These are phyloP conservation scores for Nesometra sesokonis DNA, from an alignment of 35 echinoderm and acorn worm species.

Conservation along the genomic window DNA sequence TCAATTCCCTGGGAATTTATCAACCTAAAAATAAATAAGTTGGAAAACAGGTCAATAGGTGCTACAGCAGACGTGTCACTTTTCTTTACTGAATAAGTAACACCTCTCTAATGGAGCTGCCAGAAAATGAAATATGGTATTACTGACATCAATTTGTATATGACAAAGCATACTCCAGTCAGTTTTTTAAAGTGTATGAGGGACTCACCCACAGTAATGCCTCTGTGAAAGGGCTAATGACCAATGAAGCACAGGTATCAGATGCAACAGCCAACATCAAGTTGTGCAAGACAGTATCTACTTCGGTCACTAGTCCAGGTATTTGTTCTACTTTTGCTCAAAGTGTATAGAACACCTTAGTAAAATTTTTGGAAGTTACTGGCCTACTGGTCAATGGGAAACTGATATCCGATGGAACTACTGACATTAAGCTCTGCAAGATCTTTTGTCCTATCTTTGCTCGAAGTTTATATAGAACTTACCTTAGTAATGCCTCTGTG, in stretches of 20 bases:
- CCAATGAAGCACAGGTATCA: constrained; percentile 32
- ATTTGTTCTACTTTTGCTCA: no score
- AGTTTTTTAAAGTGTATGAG: no score
- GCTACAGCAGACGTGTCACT: no score
- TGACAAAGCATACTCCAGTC: no score
- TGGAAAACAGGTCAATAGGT: no score
- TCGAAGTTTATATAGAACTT: no score
- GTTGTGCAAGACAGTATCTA: constrained; percentile 39
- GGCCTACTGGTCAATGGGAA: constrained; percentile 23
- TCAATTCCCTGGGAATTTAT: not conserved
- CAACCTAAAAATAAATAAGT: not conserved
- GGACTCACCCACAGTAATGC: constrained; percentile 39
- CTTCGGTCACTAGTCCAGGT: constrained; percentile 48
- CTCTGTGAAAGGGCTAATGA: constrained; percentile 25
- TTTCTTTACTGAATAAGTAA: no score
- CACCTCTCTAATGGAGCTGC: no score
- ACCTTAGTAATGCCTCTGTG: constrained; percentile 33
- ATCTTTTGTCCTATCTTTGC: no score
- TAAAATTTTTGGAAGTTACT: constrained; percentile 20
- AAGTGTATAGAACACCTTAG: no score
- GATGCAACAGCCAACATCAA: constrained; percentile 35
- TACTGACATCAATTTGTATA: no score
- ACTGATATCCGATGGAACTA: constrained; percentile 41
- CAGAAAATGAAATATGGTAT: no score
- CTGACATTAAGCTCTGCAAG: constrained; percentile 36